phyloP scores from a whole-genome alignment of 2,888 invertebrate species.

The Slavum lentiscoides region DNA sequence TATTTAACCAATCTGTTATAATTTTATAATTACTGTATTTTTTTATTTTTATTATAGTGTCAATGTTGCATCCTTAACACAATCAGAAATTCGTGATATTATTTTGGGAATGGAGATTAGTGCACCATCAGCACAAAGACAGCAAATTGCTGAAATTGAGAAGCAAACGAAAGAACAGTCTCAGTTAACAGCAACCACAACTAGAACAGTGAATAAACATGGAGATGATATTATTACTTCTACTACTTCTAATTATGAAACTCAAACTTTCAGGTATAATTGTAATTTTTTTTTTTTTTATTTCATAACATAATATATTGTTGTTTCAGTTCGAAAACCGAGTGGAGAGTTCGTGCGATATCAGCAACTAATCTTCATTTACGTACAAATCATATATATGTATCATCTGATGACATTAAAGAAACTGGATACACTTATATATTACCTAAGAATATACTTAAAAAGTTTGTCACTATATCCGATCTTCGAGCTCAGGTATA shows the following conservation, averaged over 20 bases:
- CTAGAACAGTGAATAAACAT: slow-evolving; percentile 97
- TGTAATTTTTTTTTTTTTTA: neutral
- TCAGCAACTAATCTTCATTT: slow-evolving; percentile 96
- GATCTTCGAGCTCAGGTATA: slow-evolving; percentile 85
- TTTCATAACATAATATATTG: neutral
- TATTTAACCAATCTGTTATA: neutral
- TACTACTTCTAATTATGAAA: slow-evolving; percentile 98
- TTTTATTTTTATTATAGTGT: slow-evolving; percentile 66
- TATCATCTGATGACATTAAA: slow-evolving; percentile 98
- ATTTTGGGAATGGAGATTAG: slow-evolving; percentile 87
- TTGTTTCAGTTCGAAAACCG: slow-evolving; percentile 83
- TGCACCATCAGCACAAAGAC: slow-evolving; percentile 97
- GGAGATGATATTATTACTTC: slow-evolving; percentile 99
- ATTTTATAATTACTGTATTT: slow-evolving; percentile 5
- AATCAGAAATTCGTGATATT: slow-evolving; percentile 98
- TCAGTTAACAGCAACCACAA: slow-evolving; percentile 97
- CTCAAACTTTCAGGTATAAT: slow-evolving; percentile 78
- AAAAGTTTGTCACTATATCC: slow-evolving; percentile 98
- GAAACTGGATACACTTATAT: slow-evolving; percentile 98
- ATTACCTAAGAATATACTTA: slow-evolving; percentile 92
- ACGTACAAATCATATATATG: slow-evolving; percentile 98
- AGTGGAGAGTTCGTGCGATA: slow-evolving; percentile 98
- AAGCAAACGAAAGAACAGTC: slow-evolving; percentile 99
- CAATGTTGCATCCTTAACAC: slow-evolving; percentile 97
- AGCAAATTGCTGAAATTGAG: slow-evolving; percentile 99